phyloP scores from a whole-genome alignment of 2,113 vertebrate species.

The Caracal caracal region DNA sequence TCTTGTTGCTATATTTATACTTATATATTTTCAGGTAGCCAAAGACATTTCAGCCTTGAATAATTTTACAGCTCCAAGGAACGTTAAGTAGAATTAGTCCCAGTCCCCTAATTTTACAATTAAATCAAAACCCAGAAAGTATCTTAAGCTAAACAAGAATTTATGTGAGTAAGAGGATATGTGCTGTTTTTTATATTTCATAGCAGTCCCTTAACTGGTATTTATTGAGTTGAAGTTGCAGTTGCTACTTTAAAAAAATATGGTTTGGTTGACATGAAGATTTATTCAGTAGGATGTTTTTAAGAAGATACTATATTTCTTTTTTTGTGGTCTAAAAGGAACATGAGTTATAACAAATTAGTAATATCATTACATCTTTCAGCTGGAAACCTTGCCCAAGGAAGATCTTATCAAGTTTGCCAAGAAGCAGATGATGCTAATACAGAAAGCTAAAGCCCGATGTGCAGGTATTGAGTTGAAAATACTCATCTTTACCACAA shows the following conservation, averaged over 20 bases:
- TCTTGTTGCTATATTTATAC: background rate
- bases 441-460: slow-evolving; percentile 94
- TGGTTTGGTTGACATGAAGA: background rate
- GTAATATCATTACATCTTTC: slow-evolving; percentile 70
- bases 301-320: background rate
- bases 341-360: background rate
- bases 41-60: background rate
- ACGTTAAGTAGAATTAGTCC: background rate
- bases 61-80: background rate
- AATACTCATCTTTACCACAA: background rate
- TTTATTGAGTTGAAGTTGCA: background rate
- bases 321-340: background rate
- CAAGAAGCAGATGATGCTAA: slow-evolving; percentile 94
- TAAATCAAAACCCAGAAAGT: background rate
- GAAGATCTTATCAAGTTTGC: slow-evolving; percentile 99
- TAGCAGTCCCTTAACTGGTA: background rate
- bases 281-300: background rate
- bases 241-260: background rate
- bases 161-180: background rate
- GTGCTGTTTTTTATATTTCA: background rate
- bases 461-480: slow-evolving; percentile 89
- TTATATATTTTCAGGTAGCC: background rate
- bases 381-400: slow-evolving; percentile 96
- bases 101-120: background rate
- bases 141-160: background rate